A percentile compares a stretch with the other conserved stretches of the same genome.
Conservation (phyloP, 1,140 invertebrate species). For the Charaxes varanes region DNA sequence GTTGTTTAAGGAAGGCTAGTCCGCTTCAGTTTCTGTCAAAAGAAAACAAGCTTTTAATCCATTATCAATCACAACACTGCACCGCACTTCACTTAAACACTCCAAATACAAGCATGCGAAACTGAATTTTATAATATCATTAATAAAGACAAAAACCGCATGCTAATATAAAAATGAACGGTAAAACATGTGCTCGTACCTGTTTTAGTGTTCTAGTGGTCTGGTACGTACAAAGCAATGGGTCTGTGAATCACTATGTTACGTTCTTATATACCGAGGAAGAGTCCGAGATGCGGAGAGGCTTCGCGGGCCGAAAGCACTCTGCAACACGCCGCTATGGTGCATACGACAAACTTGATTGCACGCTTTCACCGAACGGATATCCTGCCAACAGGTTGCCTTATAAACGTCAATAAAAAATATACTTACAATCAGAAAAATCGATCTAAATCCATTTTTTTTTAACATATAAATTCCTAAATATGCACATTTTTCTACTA, state of each 20-base stretch:
- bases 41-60: slow-evolving; percentile 38
- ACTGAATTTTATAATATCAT: not conserved
- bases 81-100: slow-evolving; percentile 36
- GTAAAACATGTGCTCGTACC: slow-evolving; percentile 25
- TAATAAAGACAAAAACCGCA: slow-evolving; percentile 8
- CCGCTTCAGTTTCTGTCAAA: slow-evolving; percentile 54
- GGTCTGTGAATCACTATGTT: slow-evolving; percentile 49
- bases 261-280: slow-evolving; percentile 69
- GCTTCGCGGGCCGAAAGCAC: slow-evolving; percentile 44
- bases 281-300: slow-evolving; percentile 56
- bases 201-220: slow-evolving; percentile 34
- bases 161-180: not conserved
- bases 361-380: slow-evolving; percentile 37
- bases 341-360: slow-evolving; percentile 30
- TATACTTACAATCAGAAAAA: not conserved
- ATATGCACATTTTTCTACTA: too few species aligned
- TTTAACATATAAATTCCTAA: too few species aligned
- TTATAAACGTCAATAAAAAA: not conserved
- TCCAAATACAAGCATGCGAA: slow-evolving; percentile 1
- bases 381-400: slow-evolving; percentile 1
- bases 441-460: too few species aligned
- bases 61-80: slow-evolving; percentile 35
- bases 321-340: slow-evolving; percentile 18
- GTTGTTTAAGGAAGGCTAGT: slow-evolving; percentile 24
- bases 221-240: slow-evolving; percentile 56